phyloP scores from a whole-genome alignment of 2,113 vertebrate genomes.

The Prionailurus bengalensis region DNA sequence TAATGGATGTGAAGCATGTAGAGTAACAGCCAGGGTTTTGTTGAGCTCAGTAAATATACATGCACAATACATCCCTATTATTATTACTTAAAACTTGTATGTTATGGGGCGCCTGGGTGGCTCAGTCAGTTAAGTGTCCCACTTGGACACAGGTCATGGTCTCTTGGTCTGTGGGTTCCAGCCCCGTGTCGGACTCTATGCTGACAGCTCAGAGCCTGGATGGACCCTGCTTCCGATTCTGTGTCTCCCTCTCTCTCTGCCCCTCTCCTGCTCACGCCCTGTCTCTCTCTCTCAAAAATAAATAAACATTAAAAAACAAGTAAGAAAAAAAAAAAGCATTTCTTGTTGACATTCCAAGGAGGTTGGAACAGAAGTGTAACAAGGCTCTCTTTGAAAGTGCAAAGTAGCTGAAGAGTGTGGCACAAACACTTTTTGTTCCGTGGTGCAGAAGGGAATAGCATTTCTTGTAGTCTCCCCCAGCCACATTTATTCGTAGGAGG shows the following conservation, averaged over 20 bases:
- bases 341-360: slow-evolving; percentile 67
- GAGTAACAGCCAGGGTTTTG: background rate
- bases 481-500: background rate
- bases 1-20: background rate
- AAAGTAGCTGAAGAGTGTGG: background rate
- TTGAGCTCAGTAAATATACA: background rate
- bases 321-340: slow-evolving; percentile 36
- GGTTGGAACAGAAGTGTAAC: slow-evolving; percentile 53
- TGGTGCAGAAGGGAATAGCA: slow-evolving; percentile 21
- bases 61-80: background rate
- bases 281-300: no score
- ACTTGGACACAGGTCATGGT: background rate
- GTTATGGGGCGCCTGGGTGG: background rate
- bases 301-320: no score
- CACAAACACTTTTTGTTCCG: slow-evolving; percentile 70
- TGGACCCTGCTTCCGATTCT: no score
- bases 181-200: no score
- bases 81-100: background rate
- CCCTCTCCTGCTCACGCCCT: no score
- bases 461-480: background rate
- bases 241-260: no score
- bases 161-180: no score
- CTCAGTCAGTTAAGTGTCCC: background rate
- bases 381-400: slow-evolving; percentile 53
- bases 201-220: no score